phyloP scores from a whole-genome alignment of 2,113 vertebrate species.

The Sigmodon hispidus region DNA sequence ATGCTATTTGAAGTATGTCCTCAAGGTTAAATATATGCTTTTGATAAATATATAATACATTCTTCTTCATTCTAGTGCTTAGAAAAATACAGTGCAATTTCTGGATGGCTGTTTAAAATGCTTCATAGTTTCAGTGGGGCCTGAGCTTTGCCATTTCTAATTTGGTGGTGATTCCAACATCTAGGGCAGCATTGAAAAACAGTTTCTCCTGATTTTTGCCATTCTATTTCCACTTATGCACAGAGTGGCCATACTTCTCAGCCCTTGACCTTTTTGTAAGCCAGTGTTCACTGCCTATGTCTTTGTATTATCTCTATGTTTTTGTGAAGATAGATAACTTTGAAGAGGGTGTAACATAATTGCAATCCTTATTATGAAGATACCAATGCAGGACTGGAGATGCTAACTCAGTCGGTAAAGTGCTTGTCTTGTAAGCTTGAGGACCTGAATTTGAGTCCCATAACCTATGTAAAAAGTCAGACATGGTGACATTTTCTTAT shows the following conservation, averaged over 20 bases:
- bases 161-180: not conserved
- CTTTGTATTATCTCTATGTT: not conserved
- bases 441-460: not conserved
- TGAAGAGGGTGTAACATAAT: not conserved
- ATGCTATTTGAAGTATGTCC: constrained; percentile 62
- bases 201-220: not conserved
- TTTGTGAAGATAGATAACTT: not conserved
- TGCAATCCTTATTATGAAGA: not conserved
- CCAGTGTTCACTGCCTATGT: not conserved
- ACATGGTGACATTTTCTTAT: not conserved
- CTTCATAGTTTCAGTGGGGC: not conserved
- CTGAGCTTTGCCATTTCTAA: not conserved
- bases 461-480: not conserved
- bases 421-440: not conserved
- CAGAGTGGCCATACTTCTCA: not conserved
- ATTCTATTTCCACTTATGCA: not conserved
- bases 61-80: constrained; percentile 38
- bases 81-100: not conserved
- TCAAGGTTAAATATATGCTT: constrained; percentile 52
- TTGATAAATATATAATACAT: constrained; percentile 62
- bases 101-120: constrained; percentile 22
- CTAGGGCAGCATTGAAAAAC: not conserved
- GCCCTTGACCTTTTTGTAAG: not conserved
- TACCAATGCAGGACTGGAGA: not conserved
- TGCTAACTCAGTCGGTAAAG: not conserved